Conservation (phyloP, 1,140 invertebrate genomes). For the Drosophila sulfurigaster region DNA sequence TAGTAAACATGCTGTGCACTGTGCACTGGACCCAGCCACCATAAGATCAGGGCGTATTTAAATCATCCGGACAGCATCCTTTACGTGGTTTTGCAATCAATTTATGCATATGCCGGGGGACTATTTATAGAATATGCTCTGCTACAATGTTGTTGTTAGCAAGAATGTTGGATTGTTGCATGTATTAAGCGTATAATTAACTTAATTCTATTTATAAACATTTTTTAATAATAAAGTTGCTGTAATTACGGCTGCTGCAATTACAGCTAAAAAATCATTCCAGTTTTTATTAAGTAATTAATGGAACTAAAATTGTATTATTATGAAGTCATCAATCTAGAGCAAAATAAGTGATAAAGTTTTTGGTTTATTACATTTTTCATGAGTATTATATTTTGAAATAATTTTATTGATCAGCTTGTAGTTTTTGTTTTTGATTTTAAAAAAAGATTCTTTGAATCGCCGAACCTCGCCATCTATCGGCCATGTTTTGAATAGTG, state of each 20-base stretch:
- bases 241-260: background rate
- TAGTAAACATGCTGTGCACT: conserved; percentile 57
- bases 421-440: background rate
- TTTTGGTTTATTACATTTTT: background rate
- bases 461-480: conserved; percentile 13
- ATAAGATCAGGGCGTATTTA: conserved; percentile 7
- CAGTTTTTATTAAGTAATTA: background rate
- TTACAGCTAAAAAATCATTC: background rate
- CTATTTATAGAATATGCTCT: conserved; percentile 62
- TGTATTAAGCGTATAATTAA: conserved; percentile 1
- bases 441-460: too few species aligned
- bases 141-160: conserved; percentile 4
- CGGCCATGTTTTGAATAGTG: background rate
- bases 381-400: background rate
- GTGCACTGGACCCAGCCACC: background rate
- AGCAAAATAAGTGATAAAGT: background rate
- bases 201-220: conserved; percentile 20
- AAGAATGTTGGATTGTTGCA: background rate
- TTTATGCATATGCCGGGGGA: conserved; percentile 58
- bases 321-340: too few species aligned
- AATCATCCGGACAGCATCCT: conserved; percentile 18
- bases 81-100: conserved; percentile 36
- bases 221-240: background rate
- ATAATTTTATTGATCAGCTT: background rate
- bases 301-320: background rate